Evolutionary conservation across 2,888 invertebrate genomes (phyloP), one percentile per base, ranked within the genome.

Genomic region (Merodon equestris): DNA sequence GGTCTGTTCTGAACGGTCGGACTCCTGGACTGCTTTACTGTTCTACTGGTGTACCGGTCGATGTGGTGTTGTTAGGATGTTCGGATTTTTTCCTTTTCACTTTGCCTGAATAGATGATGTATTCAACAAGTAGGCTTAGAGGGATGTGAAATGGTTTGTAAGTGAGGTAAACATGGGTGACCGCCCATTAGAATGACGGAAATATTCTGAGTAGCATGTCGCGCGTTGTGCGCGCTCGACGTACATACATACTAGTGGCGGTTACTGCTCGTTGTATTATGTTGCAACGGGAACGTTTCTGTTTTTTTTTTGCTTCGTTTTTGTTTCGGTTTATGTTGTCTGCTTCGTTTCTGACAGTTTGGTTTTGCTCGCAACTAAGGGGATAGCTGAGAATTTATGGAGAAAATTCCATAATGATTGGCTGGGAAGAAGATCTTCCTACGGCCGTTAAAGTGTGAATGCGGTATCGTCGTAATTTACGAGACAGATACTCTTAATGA

Each of bases 121-220:
- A 79, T 74, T 47, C n/a, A 40, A n/a, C 40, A 40, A 60, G 68
- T 73, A 40, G 10, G 68, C 74, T 79, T 74, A 68, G 73, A 68
- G 74, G 73, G 74, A 79, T 74, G 73, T 79, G 60, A 68, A 73
- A 79, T 51, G 63, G 54, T 47, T 36, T 54, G 58, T 51, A 61
- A 40, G 66, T 72, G 72, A 77, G 72, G 73, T 57, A 73, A 79
- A 79, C 79, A 79, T 70, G 79, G 79, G 74, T 79, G 79, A 79
- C 79, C 79, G 79, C 79, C 79, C 79, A 79, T 79, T 74, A 79
- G 79, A 74, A 79, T 79, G 79, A 79, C 79, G 79, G 79, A 79
- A 79, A 79, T 79, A 79, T 79, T 74, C 74, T 79, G 68, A 74
- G 74, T 74, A 74, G 60, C 79, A 74, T 70, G 77, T 77, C 57